Percentiles rank a stretch among this genome's conserved stretches.
Conservation (phyloP, 2,888 invertebrate genomes). For the Sipunculus nudus region DNA sequence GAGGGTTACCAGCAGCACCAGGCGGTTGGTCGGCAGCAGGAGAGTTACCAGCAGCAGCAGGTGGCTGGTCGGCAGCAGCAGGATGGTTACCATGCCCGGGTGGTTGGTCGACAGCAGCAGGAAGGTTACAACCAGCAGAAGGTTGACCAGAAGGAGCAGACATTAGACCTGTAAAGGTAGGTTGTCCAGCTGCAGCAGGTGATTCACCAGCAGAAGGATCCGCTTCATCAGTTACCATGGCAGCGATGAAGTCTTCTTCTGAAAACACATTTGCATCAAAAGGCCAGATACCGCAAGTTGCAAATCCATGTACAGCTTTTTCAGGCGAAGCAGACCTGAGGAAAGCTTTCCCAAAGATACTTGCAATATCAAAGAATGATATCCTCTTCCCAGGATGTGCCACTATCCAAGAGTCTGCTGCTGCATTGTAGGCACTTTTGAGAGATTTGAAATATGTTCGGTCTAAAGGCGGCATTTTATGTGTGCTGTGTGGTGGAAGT, state of each 20-base stretch:
- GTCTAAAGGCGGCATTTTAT: constrained; percentile 47
- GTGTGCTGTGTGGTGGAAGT: constrained; percentile 61
- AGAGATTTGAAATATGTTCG: constrained; percentile 42
- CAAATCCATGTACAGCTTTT: constrained; percentile 33
- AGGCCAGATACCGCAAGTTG: constrained; percentile 29
- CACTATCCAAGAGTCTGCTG: constrained; percentile 38
- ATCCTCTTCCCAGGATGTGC: constrained; percentile 34
- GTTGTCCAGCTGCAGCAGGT: no score
- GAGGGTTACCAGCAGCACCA: no score
- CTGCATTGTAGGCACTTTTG: constrained; percentile 36
- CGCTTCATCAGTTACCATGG: constrained; percentile 18
- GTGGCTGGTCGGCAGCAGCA: no score
- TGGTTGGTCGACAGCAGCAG: no score
- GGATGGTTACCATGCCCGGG: no score
- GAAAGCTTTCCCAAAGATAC: constrained; percentile 37
- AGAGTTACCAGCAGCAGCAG: no score
- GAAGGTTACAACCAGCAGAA: no score
- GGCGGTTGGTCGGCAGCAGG: no score
- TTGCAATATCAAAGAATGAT: constrained; percentile 31
- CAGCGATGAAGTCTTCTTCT: constrained; percentile 29
- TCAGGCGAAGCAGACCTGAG: constrained; percentile 27
- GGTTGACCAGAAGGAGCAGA: no score
- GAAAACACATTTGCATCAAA: constrained; percentile 27
- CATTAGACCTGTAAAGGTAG: no score
- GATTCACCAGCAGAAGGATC: no score